Evolutionary conservation across 2,797 vertebrate genomes (phyloP).

Genomic region (Danionella dracula): DNA sequence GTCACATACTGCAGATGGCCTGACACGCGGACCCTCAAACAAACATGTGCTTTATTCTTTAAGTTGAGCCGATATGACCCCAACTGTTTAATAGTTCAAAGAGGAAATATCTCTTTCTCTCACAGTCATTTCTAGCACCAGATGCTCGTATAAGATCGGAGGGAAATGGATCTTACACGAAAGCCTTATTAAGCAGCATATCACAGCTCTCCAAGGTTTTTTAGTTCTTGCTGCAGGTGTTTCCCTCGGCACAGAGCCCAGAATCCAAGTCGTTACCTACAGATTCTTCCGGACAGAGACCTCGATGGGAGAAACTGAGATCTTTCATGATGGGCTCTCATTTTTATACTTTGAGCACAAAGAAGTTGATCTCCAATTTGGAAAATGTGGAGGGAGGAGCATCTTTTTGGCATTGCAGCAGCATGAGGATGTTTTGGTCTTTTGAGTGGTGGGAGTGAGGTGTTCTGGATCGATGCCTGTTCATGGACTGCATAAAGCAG

Average conservation of each 20-base stretch:
- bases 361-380: constrained; percentile 18
- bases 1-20: constrained; percentile 13
- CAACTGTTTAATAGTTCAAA: constrained; percentile 1
- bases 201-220: constrained; percentile 18
- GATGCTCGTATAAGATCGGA: constrained; percentile 23
- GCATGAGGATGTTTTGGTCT: constrained; percentile 38
- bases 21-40: not conserved
- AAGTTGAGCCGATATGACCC: constrained; percentile 12
- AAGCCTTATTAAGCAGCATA: constrained; percentile 34
- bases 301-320: constrained; percentile 16
- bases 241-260: constrained; percentile 30
- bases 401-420: constrained; percentile 27
- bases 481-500: constrained; percentile 33
- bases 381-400: constrained; percentile 25
- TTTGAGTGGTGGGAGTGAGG: constrained; percentile 20
- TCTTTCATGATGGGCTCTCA: constrained; percentile 8
- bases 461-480: constrained; percentile 36
- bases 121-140: constrained; percentile 12
- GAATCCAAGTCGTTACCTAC: not conserved
- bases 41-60: not conserved
- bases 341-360: constrained; percentile 15
- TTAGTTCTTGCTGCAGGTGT: constrained; percentile 41
- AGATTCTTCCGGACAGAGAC: constrained; percentile 23
- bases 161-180: constrained; percentile 29
- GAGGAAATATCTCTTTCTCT: constrained; percentile 10